These are phyloP conservation scores for Cyphomyrus plagiostoma DNA, from an alignment of 2,113 vertebrate genomes.

Conservation along the genomic window DNA sequence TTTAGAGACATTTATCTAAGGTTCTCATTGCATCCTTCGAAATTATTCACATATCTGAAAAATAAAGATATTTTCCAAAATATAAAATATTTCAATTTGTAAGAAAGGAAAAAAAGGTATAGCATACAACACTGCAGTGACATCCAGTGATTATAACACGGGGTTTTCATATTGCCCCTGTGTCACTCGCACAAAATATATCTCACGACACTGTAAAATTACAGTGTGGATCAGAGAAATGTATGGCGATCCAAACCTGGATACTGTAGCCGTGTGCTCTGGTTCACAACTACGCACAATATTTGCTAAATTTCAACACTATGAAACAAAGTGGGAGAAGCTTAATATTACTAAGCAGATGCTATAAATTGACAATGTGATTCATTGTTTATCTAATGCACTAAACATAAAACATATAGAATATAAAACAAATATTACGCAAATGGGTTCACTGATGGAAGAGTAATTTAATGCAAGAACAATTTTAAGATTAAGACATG, in stretches of 20 bases:
- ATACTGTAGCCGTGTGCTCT: background rate
- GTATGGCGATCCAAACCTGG: background rate
- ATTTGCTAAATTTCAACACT: background rate
- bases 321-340: background rate
- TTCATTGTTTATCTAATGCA: background rate
- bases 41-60: background rate
- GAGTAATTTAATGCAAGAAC: background rate
- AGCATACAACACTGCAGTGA: background rate
- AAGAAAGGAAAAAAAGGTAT: background rate
- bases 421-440: background rate
- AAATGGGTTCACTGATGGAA: background rate
- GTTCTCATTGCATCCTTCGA: background rate
- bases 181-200: background rate
- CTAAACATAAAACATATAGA: background rate
- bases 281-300: background rate
- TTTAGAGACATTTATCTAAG: background rate
- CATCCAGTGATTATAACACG: background rate
- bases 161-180: background rate
- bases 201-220: background rate
- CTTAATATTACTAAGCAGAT: background rate
- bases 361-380: background rate
- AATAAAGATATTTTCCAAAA: background rate
- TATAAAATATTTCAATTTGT: background rate
- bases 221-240: background rate
- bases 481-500: background rate